Evolutionary conservation across 2,113 vertebrate genomes (phyloP), one percentile per base, ranked within the genome.

Genomic region (Entomyzon cyanotis): DNA sequence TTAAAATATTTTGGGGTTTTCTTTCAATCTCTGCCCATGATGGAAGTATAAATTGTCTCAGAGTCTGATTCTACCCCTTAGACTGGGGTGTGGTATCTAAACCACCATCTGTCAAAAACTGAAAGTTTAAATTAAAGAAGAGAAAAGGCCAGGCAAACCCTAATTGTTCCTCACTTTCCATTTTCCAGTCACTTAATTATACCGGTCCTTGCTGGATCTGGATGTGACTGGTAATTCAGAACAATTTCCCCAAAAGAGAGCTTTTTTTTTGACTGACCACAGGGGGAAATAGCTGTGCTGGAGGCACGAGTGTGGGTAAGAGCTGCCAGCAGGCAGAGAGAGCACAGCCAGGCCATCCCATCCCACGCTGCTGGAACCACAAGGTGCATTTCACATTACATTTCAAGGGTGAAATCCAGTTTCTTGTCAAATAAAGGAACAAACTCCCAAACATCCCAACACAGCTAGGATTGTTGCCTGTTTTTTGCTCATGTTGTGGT

Each of bases 101-200:
- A 76, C n/a, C 75, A 85, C 47, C 63, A 28, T 89, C 70, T 87
- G 82, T 73, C 9, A 8, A 77, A 91, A 80, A 12, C 10, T 47
- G 16, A 27, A 89, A 60, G 25, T 77, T 89, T 65, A 83, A 95
- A 63, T 89, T 89, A 62, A 85, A 89, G 84, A 69, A 0, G 12
- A 87, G 74, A 89, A 95, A 94, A 58, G 84, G 70, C 81, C 81
- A 73, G 94, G 74, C 46, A 91, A 93, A 77, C 89, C 71, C 62
- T 91, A 91, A 89, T 56, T 89, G 33, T 63, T 81, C 83, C 35
- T 95, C 88, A 90, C 83, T 93, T 95, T 95, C 75, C 63, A 90
- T 95, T 94, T 91, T 60, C 46, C 27, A 85, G 53, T 35, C 46
- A 18, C 78, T 42, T 70, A 83, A 94, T 95, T 93, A 88, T 16